These are phyloP conservation scores for Varanus komodoensis DNA, from an alignment of 2,113 vertebrate genomes.

Conservation along the genomic window DNA sequence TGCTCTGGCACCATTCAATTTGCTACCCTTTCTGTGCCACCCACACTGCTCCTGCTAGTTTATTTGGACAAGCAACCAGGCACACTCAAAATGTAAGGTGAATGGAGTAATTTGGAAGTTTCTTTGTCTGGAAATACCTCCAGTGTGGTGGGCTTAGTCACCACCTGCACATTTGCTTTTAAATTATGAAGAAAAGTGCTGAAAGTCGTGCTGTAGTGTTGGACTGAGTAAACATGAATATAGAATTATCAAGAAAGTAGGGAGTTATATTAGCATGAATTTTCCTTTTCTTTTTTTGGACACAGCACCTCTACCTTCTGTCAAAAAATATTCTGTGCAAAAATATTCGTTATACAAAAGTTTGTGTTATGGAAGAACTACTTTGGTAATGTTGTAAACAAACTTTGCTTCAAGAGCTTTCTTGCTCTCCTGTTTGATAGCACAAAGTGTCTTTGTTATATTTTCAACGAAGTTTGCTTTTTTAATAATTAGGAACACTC, in stretches of 20 bases:
- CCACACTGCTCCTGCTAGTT: neutral
- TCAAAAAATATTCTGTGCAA: constrained; percentile 8
- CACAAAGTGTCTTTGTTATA: constrained; percentile 53
- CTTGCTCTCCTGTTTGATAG: constrained; percentile 60
- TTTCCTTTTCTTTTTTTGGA: constrained; percentile 33
- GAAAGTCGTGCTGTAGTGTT: neutral
- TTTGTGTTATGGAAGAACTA: constrained; percentile 61
- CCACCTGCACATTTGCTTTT: neutral
- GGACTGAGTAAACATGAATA: constrained; percentile 16
- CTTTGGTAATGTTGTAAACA: constrained; percentile 61
- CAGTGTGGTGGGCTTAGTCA: neutral
- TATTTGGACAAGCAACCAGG: neutral
- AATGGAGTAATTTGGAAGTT: neutral
- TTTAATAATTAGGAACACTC: neutral
- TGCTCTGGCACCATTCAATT: neutral
- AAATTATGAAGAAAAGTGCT: neutral
- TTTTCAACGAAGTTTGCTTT: constrained; percentile 9
- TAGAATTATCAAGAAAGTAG: constrained; percentile 30
- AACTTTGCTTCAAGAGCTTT: constrained; percentile 68
- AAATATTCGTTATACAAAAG: constrained; percentile 43
- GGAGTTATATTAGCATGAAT: constrained; percentile 1
- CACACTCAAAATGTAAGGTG: neutral
- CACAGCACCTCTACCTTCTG: constrained; percentile 18
- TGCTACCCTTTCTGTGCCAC: neutral
- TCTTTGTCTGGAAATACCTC: neutral